Base-by-base conservation (phyloP, 1,140 invertebrate genomes). In the Drosophila suzukii region DNA sequence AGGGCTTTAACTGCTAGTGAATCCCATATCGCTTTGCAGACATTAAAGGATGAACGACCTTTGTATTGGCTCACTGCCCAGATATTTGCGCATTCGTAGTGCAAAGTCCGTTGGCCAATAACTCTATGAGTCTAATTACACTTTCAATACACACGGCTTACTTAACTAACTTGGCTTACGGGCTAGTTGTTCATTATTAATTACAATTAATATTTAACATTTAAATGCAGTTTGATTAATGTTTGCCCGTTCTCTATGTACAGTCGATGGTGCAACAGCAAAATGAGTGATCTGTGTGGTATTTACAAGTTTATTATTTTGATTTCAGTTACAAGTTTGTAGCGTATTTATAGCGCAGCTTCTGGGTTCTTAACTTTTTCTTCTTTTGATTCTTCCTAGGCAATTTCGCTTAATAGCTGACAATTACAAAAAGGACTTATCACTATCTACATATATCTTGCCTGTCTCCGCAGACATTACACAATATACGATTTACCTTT, bases 211-310 rank as follows among this genome's bases (percentile, higher is more conserved):
- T 76, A 41, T 78, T 88, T 63, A 83, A 88, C 79, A 86, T 82
- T 83, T 83, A 86, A 86, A 86, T 86, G 79, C 83, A 73, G 72
- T 88, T 86, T 86, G 83, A 86, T 86, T 86, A 75, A 80, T 86
- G 83, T 73, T 79, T 86, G 83, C 79, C 83, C 75, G 66, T 84
- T 86, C 58, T 59, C 41, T 86, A 86, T 86, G 30, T 86, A 86
- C 83, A 86, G 58, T 79, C 71, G 72, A 79, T 83, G 79, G 67
- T 74, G 79, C 66, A 75, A 67, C 73, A 60, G 66, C 51, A 77
- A 74, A 58, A 36, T 32, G 44, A 65, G 17, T 65, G 47, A 27
- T 49, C 20, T 56, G 24, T 50, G 47, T 66, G 38, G 10, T 85
- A 85, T 85, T 85, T 85, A 85, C 81, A 85, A 38, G 49, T 63